Evolutionary conservation across 2,888 invertebrate species (phyloP).

Genomic region (Volucella inflata): DNA sequence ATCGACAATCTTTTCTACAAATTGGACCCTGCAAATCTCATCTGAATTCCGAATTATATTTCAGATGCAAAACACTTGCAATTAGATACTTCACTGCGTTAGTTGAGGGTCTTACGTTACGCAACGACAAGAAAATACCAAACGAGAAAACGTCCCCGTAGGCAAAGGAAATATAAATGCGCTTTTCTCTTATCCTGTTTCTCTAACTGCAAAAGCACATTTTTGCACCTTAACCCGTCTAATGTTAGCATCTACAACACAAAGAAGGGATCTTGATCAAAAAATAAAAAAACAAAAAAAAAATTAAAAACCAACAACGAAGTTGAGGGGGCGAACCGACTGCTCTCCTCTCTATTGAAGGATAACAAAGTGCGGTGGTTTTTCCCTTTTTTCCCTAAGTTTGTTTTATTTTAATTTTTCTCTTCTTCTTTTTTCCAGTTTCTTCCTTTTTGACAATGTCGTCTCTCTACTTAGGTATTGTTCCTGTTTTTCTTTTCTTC

Average conservation of each 20-base stretch:
- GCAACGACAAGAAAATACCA: constrained; percentile 2
- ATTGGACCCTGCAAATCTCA: constrained; percentile 1
- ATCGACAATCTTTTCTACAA: background rate
- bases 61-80: background rate
- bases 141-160: constrained; percentile 25
- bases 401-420: constrained; percentile 1
- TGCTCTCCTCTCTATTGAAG: constrained; percentile 39
- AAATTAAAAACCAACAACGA: constrained; percentile 10
- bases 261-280: constrained; percentile 23
- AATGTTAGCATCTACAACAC: constrained; percentile 58
- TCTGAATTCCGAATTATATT: constrained; percentile 1
- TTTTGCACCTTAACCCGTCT: constrained; percentile 24
- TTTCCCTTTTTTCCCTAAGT: constrained; percentile 16
- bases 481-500: constrained; percentile 31
- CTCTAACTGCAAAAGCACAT: constrained; percentile 23
- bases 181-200: constrained; percentile 56
- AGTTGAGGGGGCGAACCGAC: constrained; percentile 31
- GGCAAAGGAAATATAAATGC: constrained; percentile 38
- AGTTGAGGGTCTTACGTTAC: constrained; percentile 1
- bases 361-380: constrained; percentile 53
- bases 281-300: constrained; percentile 10
- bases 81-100: constrained; percentile 1
- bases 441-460: constrained; percentile 52
- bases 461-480: constrained; percentile 46
- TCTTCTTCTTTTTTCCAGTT: background rate